Percentiles rank a stretch among this genome's conserved stretches.
Evolutionary conservation across 2,797 vertebrate species (phyloP).

Genomic region (Sarcophilus harrisii): DNA sequence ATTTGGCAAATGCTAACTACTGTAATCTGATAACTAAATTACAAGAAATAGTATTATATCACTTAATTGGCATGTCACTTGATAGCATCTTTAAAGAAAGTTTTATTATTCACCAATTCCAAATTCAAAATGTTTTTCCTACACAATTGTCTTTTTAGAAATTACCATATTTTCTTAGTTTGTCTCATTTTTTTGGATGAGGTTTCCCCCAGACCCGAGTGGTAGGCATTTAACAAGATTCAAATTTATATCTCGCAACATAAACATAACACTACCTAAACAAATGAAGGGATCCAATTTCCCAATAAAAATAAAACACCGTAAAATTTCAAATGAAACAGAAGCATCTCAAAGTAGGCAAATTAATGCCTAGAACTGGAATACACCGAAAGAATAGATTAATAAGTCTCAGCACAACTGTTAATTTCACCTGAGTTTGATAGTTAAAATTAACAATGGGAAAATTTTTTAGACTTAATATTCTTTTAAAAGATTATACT

Average conservation of each 20-base stretch:
- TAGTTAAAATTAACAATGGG: neutral
- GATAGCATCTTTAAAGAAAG: constrained; percentile 1
- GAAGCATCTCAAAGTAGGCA: neutral
- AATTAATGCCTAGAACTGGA: neutral
- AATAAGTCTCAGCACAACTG: neutral
- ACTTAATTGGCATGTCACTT: constrained; percentile 4
- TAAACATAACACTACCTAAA: neutral
- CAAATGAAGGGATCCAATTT: neutral
- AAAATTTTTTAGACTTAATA: neutral
- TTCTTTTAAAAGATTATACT: neutral
- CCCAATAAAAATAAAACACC: neutral
- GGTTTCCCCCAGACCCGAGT: too few relatives aligned
- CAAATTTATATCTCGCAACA: neutral
- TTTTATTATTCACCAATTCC: constrained; percentile 8
- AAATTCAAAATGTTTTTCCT: neutral
- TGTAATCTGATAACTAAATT: neutral
- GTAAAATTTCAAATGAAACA: neutral
- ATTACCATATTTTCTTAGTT: neutral
- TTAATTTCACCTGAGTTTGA: neutral
- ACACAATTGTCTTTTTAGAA: neutral
- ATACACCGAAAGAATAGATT: neutral
- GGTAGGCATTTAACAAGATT: neutral
- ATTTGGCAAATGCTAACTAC: neutral
- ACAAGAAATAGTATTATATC: constrained; percentile 15
- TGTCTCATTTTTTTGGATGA: neutral